A percentile compares a stretch with the other conserved stretches of the same genome.
Conservation (phyloP, 2,113 vertebrate genomes). For the Alectura lathami region DNA sequence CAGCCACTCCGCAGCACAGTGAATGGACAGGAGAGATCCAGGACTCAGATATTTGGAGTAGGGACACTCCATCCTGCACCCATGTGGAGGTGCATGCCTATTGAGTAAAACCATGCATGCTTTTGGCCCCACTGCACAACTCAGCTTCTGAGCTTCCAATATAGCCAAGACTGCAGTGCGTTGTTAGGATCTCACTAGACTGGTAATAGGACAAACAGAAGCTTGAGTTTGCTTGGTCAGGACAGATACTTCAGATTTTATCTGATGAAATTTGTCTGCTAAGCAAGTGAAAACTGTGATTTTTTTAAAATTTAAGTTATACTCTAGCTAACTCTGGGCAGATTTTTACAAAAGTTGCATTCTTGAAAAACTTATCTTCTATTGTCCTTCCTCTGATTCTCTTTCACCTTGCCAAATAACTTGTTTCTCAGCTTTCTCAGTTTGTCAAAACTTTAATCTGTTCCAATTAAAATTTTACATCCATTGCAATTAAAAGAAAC, state of each 20-base stretch:
- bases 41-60: background rate
- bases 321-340: background rate
- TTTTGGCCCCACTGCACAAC: background rate
- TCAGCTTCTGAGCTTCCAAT: background rate
- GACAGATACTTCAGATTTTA: background rate
- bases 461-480: background rate
- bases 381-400: background rate
- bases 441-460: background rate
- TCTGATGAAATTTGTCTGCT: background rate
- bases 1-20: background rate
- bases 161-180: background rate
- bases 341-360: background rate
- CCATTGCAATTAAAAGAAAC: background rate
- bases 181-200: background rate
- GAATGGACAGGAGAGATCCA: background rate
- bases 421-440: background rate
- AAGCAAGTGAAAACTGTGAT: background rate
- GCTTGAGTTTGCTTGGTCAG: background rate
- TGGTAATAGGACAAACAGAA: background rate
- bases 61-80: background rate
- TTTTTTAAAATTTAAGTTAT: background rate
- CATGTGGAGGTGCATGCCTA: background rate
- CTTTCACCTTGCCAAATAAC: background rate
- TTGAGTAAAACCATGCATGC: background rate
- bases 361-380: background rate